These are phyloP conservation scores for Leptinotarsa rubiginosa DNA, from an alignment of 2,888 invertebrate species.

Conservation along the genomic window DNA sequence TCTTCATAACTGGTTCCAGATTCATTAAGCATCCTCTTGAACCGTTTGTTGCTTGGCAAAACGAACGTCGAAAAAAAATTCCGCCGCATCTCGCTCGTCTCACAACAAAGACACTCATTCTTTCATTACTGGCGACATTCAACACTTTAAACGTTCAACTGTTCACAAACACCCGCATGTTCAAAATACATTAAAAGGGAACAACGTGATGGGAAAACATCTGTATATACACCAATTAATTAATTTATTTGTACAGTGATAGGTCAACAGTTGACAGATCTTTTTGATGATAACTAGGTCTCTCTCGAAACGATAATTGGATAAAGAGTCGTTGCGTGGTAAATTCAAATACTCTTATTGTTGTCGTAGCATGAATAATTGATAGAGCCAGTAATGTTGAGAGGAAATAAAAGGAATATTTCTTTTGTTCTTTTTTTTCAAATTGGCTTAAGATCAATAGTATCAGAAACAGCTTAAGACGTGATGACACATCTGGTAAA, in stretches of 20 bases:
- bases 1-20: not conserved
- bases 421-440: too few species aligned
- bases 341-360: slow-evolving; percentile 4
- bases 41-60: not conserved
- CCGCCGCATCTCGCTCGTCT: not conserved
- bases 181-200: slow-evolving; percentile 27
- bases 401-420: too few species aligned
- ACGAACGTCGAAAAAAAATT: not conserved
- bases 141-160: slow-evolving; percentile 22
- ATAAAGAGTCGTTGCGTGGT: slow-evolving; percentile 12
- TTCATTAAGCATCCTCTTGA: slow-evolving; percentile 1
- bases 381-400: not conserved
- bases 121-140: slow-evolving; percentile 18
- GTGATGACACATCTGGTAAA: too few species aligned
- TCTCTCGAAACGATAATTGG: slow-evolving; percentile 4
- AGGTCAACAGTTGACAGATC: slow-evolving; percentile 31
- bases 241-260: slow-evolving; percentile 41
- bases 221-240: slow-evolving; percentile 39
- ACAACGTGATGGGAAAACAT: slow-evolving; percentile 37
- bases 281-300: slow-evolving; percentile 7
- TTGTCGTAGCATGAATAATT: not conserved
- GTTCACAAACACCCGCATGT: slow-evolving; percentile 35
- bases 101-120: slow-evolving; percentile 22
- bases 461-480: too few species aligned
- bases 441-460: too few species aligned